phyloP scores from a whole-genome alignment of 2,797 vertebrate genomes.

The Cichlasoma orientale region DNA sequence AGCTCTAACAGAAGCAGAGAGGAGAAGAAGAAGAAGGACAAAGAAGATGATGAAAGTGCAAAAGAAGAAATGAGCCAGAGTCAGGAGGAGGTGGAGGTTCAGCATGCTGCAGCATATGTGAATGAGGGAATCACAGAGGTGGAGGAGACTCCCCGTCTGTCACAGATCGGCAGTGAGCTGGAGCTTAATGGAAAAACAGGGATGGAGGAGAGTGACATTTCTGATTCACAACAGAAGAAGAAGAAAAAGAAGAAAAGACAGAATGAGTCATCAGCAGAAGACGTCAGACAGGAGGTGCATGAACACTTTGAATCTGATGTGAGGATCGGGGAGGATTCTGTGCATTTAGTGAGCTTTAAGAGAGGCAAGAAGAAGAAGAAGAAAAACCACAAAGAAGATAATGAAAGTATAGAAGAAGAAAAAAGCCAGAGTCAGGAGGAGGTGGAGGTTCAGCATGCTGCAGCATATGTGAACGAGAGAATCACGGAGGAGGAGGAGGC shows the following conservation, averaged over 20 bases:
- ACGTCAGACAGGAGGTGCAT: background rate
- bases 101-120: too few species aligned
- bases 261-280: background rate
- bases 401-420: background rate
- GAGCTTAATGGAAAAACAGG: background rate
- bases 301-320: background rate
- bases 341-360: background rate
- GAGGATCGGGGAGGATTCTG: background rate
- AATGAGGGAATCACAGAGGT: too few species aligned
- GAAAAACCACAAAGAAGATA: background rate
- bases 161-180: background rate
- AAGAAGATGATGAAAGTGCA: too few species aligned
- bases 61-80: too few species aligned
- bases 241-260: constrained; percentile 13
- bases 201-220: background rate
- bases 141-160: background rate
- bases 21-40: background rate
- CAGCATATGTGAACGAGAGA: background rate
- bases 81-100: too few species aligned
- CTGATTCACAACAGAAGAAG: background rate
- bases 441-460: background rate
- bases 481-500: background rate
- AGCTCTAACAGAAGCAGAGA: background rate
- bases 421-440: background rate
- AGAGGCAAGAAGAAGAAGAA: background rate